Conservation (phyloP, 2,888 invertebrate genomes). For the Isoperla grammatica region DNA sequence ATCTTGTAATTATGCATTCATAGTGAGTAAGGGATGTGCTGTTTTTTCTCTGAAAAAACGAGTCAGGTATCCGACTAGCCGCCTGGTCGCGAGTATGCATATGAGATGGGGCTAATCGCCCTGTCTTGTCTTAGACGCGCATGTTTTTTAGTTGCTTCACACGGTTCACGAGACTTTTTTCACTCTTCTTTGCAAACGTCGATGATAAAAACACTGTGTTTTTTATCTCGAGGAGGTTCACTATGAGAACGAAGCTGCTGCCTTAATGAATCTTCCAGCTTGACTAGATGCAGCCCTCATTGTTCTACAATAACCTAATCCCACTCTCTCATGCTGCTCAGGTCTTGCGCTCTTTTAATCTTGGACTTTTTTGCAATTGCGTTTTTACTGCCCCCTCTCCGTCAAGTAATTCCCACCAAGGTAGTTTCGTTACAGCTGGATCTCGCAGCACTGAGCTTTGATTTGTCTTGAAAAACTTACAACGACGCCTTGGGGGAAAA, state of each 20-base stretch:
- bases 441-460: neutral
- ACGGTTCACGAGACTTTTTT: neutral
- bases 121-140: neutral
- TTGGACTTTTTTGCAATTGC: too few relatives aligned
- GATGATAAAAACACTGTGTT: neutral
- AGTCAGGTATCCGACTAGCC: conserved; percentile 2
- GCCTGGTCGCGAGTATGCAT: conserved; percentile 4
- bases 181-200: neutral
- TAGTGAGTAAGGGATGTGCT: conserved; percentile 1
- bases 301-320: neutral
- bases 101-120: conserved; percentile 5
- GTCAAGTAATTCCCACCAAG: neutral
- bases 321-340: too few relatives aligned
- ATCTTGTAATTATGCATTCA: conserved; percentile 16
- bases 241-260: neutral
- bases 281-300: neutral
- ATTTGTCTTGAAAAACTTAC: too few relatives aligned
- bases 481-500: too few relatives aligned
- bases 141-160: conserved; percentile 15
- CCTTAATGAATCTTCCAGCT: neutral
- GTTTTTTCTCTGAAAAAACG: conserved; percentile 9
- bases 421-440: neutral
- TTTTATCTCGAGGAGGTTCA: neutral
- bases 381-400: neutral
- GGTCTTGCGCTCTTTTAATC: too few relatives aligned